Percentiles rank a stretch among this genome's conserved stretches.
Evolutionary conservation across 2,797 vertebrate species (phyloP).

Genomic region (Lagocephalus sceleratus): DNA sequence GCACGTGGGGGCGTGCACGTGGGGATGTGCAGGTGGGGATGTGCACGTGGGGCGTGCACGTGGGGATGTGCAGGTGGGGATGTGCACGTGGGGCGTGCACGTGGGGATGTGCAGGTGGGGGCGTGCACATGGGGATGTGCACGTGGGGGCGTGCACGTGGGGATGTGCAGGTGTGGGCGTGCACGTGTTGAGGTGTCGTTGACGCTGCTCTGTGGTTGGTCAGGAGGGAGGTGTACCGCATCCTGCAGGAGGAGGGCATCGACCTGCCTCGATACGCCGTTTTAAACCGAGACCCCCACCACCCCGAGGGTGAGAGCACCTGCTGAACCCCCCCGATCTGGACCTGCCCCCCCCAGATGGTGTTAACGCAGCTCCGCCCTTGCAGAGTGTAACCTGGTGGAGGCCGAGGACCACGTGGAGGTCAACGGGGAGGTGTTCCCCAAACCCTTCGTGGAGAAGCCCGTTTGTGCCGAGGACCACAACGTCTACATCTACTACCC

Average conservation of each 20-base stretch:
- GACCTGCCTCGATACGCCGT: conserved; percentile 95
- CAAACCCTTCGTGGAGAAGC: conserved; percentile 98
- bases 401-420: conserved; percentile 95
- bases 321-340: too few relatives aligned
- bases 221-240: conserved; percentile 97
- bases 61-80: too few relatives aligned
- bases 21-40: too few relatives aligned
- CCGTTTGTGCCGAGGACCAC: conserved; percentile 96
- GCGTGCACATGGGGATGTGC: too few relatives aligned
- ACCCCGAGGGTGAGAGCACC: conserved; percentile 86
- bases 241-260: conserved; percentile 93
- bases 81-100: too few relatives aligned
- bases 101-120: too few relatives aligned
- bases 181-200: background rate
- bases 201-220: background rate
- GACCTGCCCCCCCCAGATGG: too few relatives aligned
- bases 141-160: too few relatives aligned
- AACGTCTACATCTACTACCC: conserved; percentile 99
- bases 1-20: too few relatives aligned
- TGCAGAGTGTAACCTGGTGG: conserved; percentile 78
- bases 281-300: conserved; percentile 92
- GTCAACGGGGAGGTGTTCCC: conserved; percentile 94
- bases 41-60: too few relatives aligned
- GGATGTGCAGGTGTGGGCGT: too few relatives aligned
- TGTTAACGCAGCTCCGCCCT: too few relatives aligned